A percentile compares a stretch with the other conserved stretches of the same genome.
Conservation (phyloP, 2,797 vertebrate species). For the Brotula barbata region DNA sequence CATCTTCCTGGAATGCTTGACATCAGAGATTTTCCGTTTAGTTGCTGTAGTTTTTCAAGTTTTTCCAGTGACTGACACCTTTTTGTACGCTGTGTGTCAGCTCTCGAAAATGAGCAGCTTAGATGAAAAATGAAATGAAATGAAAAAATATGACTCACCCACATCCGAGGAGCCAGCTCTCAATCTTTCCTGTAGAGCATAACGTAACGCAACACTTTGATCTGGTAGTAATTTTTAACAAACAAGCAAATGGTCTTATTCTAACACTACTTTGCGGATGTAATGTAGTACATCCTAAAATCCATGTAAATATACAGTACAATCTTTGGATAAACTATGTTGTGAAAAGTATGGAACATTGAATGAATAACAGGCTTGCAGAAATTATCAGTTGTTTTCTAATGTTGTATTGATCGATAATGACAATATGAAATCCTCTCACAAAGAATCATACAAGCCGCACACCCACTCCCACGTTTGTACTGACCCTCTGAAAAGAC, state of each 20-base stretch:
- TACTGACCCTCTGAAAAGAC: slow-evolving; percentile 74
- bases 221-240: slow-evolving; percentile 25
- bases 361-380: too few species aligned
- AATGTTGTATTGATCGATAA: background rate
- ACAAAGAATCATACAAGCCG: background rate
- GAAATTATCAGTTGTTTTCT: too few species aligned
- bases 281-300: too few species aligned
- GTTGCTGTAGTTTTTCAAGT: slow-evolving; percentile 26
- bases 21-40: slow-evolving; percentile 60
- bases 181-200: slow-evolving; percentile 82
- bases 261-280: background rate
- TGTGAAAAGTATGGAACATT: background rate
- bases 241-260: background rate
- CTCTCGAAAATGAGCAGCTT: slow-evolving; percentile 19
- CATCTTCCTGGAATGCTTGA: slow-evolving; percentile 62
- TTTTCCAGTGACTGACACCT: slow-evolving; percentile 60
- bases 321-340: background rate
- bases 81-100: background rate
- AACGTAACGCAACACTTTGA: slow-evolving; percentile 16
- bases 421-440: background rate
- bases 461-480: background rate
- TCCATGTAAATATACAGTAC: too few species aligned
- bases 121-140: slow-evolving; percentile 15
- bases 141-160: slow-evolving; percentile 79
- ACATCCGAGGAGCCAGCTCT: slow-evolving; percentile 85